phyloP scores from a whole-genome alignment of 2,797 vertebrate genomes.

The Phyllotis vaccarum region DNA sequence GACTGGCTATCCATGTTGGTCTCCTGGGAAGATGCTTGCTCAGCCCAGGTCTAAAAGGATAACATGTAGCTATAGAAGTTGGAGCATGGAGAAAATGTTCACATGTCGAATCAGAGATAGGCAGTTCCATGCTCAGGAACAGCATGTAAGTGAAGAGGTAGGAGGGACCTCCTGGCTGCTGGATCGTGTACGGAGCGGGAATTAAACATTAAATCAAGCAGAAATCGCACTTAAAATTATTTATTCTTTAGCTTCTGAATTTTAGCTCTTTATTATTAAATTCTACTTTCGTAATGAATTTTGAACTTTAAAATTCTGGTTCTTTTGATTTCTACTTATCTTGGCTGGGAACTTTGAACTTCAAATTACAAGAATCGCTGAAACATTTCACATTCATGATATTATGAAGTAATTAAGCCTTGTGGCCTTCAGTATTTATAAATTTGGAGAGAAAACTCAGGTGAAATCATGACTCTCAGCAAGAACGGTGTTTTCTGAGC shows the following conservation, averaged over 20 bases:
- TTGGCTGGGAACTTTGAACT: not conserved
- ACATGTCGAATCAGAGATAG: constrained; percentile 25
- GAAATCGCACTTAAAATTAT: not conserved
- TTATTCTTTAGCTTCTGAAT: not conserved
- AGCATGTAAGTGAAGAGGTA: not conserved
- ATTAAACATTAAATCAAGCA: constrained; percentile 1
- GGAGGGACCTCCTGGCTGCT: rapidly evolving
- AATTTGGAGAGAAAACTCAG: not conserved
- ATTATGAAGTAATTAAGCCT: not conserved
- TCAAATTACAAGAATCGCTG: not conserved
- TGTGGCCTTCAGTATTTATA: not conserved
- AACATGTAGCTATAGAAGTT: no score
- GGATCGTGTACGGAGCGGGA: not conserved
- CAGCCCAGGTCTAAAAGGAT: not conserved
- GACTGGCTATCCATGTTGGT: not conserved
- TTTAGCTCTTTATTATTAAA: not conserved
- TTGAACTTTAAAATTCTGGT: not conserved
- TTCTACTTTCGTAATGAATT: not conserved
- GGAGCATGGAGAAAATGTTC: not conserved
- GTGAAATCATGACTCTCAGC: constrained; percentile 6
- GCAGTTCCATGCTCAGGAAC: not conserved
- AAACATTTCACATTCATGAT: not conserved
- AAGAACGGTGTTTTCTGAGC: constrained; percentile 20
- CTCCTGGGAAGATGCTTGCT: not conserved
- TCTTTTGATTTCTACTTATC: not conserved